Evolutionary conservation across 1,140 invertebrate genomes (phyloP).

Genomic region (Gerris buenoi): DNA sequence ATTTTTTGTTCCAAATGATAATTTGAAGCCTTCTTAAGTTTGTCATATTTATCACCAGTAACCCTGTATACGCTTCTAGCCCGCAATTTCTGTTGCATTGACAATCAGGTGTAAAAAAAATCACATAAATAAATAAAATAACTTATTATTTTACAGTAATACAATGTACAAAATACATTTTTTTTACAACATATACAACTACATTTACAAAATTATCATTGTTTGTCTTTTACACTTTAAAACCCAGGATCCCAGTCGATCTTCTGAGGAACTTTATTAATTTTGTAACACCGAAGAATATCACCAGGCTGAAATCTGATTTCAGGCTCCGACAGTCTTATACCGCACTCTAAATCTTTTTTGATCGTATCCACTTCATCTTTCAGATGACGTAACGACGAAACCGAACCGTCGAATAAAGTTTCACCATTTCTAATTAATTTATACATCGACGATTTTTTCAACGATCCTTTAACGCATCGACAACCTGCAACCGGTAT

Average conservation of each 20-base stretch:
- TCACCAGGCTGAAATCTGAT: conserved; percentile 60
- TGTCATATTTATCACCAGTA: too few relatives aligned
- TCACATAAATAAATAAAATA: too few relatives aligned
- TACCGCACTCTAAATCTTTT: conserved; percentile 71
- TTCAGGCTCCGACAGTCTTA: conserved; percentile 49
- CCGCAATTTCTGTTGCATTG: too few relatives aligned
- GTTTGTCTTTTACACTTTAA: too few relatives aligned
- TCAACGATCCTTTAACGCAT: conserved; percentile 62
- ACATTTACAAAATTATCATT: too few relatives aligned
- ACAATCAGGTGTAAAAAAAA: too few relatives aligned
- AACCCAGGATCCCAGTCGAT: conserved; percentile 60
- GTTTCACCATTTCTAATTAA: conserved; percentile 52
- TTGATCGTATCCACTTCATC: conserved; percentile 73
- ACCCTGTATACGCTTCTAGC: too few relatives aligned
- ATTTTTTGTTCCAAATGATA: too few relatives aligned
- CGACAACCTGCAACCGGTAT: conserved; percentile 75
- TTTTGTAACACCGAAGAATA: conserved; percentile 56
- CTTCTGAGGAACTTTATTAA: conserved; percentile 41
- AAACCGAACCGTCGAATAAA: conserved; percentile 51
- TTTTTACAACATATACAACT: too few relatives aligned
- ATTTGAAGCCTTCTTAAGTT: too few relatives aligned
- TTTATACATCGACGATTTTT: conserved; percentile 49
- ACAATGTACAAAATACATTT: too few relatives aligned
- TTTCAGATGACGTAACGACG: conserved; percentile 71
- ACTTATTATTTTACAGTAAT: too few relatives aligned